Evolutionary conservation across 2,797 vertebrate genomes (phyloP).

Genomic region (Peromyscus aztecus): DNA sequence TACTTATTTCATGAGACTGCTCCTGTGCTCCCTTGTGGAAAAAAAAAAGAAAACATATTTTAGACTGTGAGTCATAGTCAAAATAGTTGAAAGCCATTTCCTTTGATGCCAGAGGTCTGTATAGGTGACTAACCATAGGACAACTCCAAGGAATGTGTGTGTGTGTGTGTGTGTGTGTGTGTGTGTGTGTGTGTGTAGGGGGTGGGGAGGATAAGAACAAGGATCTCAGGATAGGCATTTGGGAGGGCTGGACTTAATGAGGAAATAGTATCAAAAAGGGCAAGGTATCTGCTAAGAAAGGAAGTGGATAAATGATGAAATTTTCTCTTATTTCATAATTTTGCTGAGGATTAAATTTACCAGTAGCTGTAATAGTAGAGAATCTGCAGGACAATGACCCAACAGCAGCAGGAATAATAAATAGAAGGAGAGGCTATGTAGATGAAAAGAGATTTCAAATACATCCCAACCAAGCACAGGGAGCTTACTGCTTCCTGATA

Average conservation of each 20-base stretch:
- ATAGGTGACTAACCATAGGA: neutral
- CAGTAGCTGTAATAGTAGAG: neutral
- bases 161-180: too few species aligned
- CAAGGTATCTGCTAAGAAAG: neutral
- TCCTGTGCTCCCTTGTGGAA: too few species aligned
- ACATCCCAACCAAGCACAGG: neutral
- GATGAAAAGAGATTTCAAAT: constrained; percentile 33
- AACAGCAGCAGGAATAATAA: neutral
- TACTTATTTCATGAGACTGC: neutral
- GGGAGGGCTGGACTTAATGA: neutral
- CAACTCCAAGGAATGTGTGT: neutral
- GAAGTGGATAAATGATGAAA: neutral
- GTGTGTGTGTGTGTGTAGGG: neutral
- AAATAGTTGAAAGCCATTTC: constrained; percentile 31
- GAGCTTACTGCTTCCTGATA: neutral
- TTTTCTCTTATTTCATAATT: neutral
- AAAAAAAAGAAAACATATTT: constrained; percentile 15
- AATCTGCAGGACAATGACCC: neutral
- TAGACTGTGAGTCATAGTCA: neutral
- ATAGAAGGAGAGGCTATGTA: neutral
- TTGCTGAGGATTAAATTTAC: constrained; percentile 13
- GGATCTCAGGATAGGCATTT: neutral
- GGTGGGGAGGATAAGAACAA: neutral
- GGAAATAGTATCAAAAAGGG: neutral
- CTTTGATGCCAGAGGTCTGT: neutral